Conservation (phyloP, 2,888 invertebrate species). For the Pseudococcus viburni region DNA sequence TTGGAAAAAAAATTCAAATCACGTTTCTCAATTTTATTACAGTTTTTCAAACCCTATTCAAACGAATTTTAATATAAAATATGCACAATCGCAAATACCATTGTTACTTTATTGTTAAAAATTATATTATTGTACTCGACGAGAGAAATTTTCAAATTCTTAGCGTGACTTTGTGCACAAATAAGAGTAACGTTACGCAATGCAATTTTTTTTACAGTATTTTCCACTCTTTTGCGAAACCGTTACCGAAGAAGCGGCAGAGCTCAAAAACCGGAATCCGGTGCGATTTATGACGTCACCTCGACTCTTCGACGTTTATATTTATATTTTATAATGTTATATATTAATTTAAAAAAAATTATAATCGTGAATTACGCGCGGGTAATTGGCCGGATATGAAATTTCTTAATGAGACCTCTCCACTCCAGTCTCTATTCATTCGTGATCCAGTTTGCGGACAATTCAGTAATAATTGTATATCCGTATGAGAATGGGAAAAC, state of each 20-base stretch:
- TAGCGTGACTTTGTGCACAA: neutral
- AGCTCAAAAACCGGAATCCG: neutral
- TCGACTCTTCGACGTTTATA: neutral
- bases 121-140: no score
- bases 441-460: conserved; percentile 23
- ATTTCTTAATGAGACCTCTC: conserved; percentile 46
- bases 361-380: conserved; percentile 13
- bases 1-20: no score
- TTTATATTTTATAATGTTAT: neutral
- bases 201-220: neutral
- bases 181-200: neutral
- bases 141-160: neutral
- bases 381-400: conserved; percentile 55
- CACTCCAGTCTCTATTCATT: neutral
- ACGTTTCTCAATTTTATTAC: no score
- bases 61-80: no score
- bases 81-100: no score
- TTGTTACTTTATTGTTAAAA: no score
- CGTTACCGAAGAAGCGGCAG: conserved; percentile 19
- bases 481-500: conserved; percentile 44
- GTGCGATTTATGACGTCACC: conserved; percentile 10
- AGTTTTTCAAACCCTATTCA: no score
- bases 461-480: conserved; percentile 27
- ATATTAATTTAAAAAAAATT: conserved; percentile 27
- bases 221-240: neutral